Base-by-base conservation (phyloP, 2,797 vertebrate species). In the Cirrhinus mrigala region DNA sequence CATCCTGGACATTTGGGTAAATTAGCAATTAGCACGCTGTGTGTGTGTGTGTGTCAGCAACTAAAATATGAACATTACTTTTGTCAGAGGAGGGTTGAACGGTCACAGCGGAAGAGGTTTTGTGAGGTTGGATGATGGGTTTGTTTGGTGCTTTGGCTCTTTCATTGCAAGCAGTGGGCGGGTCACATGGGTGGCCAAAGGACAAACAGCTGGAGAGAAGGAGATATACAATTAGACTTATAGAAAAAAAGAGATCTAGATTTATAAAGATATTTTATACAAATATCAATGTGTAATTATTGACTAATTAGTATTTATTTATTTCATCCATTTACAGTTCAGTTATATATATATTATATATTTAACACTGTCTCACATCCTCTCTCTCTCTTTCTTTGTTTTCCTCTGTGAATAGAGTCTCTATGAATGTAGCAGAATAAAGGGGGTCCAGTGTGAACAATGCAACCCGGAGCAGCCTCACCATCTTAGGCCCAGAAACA, bases 401-500 rank as follows among this genome's bases (percentile, higher is more conserved):
- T 46, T 56, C 20, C 11, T 68, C 46, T 54, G 2, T 84, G 83
- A 78, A 82, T 60, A 73, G 60, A 44, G 5, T 54, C 62, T 77
- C 27, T 27, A 48, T 58, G 85, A 77, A 81, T 76, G 70, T 58
- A n/a, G n/a, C n/a, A 60, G 62, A 69, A 82, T 81, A 75, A 86
- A 70, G 44, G 40, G 46, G 52, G 50, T 82, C 50, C 80, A 78
- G 74, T 71, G 85, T 48, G 71, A 82, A 86, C 79, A 82, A 86
- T 82, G 62, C 75, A 78, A 52, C 27, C 74, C 60, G 70, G 48
- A 33, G 37, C 50, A 33, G 29, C 40, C 27, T 69, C 52, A n/a
- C 20, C 79, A 86, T 86, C 71, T 70, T 71, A 86, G 46, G 54
- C 73, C 33, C 71, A 82, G 70, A 60, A 56, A 76, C 85, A 74